These are phyloP conservation scores for Colinus virginianus DNA, from an alignment of 2,113 vertebrate species.

Conservation along the genomic window DNA sequence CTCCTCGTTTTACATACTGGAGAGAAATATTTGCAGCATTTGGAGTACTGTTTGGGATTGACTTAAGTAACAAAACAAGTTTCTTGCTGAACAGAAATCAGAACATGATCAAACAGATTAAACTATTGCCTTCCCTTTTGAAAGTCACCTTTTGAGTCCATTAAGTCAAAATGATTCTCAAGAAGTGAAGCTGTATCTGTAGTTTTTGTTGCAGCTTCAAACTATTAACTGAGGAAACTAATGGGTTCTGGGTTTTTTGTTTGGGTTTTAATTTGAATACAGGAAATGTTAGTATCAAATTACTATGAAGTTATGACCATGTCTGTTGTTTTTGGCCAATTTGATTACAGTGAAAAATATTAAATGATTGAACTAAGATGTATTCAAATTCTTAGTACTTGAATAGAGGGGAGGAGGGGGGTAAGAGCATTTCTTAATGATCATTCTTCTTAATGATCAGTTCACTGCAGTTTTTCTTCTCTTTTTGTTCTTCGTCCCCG, in stretches of 20 bases:
- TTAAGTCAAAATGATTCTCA: not conserved
- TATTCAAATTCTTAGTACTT: not conserved
- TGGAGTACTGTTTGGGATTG: not conserved
- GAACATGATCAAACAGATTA: not conserved
- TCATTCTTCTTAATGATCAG: not conserved
- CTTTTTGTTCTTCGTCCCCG: not conserved
- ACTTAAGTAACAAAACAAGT: not conserved
- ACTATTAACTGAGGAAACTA: not conserved
- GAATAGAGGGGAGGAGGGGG: not conserved
- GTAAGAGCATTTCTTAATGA: not conserved
- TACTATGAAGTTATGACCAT: not conserved
- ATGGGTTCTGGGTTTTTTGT: not conserved
- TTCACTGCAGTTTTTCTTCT: not conserved
- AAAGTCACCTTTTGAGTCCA: not conserved
- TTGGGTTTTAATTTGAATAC: not conserved
- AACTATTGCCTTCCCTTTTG: not conserved
- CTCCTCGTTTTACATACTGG: not conserved
- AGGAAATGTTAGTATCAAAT: not conserved
- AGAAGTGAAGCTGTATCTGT: not conserved
- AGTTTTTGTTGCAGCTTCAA: not conserved
- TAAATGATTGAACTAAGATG: not conserved
- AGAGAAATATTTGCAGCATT: not conserved
- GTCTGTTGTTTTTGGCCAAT: not conserved
- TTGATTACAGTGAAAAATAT: not conserved
- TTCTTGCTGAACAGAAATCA: not conserved